Evolutionary conservation across 2,888 invertebrate species (phyloP), one percentile per base, ranked within the genome.

Genomic region (Tenthredo scrophulariae): DNA sequence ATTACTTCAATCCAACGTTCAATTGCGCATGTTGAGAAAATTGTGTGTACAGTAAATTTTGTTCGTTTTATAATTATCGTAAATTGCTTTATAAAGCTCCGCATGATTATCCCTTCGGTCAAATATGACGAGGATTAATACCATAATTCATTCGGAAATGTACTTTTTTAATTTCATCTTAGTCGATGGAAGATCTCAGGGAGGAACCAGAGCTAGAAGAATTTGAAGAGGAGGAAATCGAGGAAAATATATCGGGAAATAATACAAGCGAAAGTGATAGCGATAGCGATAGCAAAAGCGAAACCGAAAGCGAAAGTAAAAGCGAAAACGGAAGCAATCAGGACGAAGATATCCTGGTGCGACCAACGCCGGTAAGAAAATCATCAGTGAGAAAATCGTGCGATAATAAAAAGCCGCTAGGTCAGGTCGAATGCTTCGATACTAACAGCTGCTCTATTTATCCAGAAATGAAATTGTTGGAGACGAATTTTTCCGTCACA

Each of bases 161-260:
- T 62, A 37, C 37, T 58, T 13, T 1, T 80, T 58, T 33, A 15
- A 37, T 58, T 62, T 77, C 26, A 54, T 67, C 33, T 6, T 86
- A 93, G 93, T 93, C 93, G 54, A 93, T 93, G 93, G 93, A 93
- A 85, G 93, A 93, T 86, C 88, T 93, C n/a, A 89, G 87, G 46
- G 93, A 93, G 84, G 92, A 94, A 80, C 94, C 93, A 29, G 93
- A 93, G 86, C 90, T 93, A 54, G 93, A 93, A 88, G 93, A 92
- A 85, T 88, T 90, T 85, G 92, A 91, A 86, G 90, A 91, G 84
- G 91, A 94, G 87, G 93, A 92, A 86, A 91, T 91, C 46, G 90
- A 91, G 43, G 92, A 92, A 18, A 82, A 40, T 58, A 86, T 10
- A 1, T n/a, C 22, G 67, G 85, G 22, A 37, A 70, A 74, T 5